phyloP scores from a whole-genome alignment of 2,888 invertebrate genomes.

The Cheilosia vernalis region DNA sequence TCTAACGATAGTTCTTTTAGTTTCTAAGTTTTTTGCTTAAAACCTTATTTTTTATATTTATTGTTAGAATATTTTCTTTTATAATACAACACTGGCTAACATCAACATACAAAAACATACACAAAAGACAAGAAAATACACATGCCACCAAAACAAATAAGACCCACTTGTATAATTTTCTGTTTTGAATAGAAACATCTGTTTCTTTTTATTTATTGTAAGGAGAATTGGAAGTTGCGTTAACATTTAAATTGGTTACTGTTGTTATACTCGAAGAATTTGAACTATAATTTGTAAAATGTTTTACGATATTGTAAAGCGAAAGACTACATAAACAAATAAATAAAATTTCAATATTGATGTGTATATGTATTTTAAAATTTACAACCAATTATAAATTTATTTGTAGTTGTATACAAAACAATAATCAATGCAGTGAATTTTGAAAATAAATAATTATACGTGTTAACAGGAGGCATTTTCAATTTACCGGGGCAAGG shows the following conservation, averaged over 20 bases:
- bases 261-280: constrained; percentile 42
- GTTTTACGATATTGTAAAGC: constrained; percentile 42
- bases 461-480: constrained; percentile 31
- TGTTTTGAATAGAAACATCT: constrained; percentile 6
- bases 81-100: constrained; percentile 32
- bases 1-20: constrained; percentile 58
- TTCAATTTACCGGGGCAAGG: neutral
- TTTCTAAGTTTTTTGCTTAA: constrained; percentile 53
- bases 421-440: constrained; percentile 56
- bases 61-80: constrained; percentile 25
- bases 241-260: constrained; percentile 21
- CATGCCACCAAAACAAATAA: constrained; percentile 11
- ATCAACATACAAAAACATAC: constrained; percentile 28
- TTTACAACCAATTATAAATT: constrained; percentile 25
- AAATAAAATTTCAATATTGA: constrained; percentile 24
- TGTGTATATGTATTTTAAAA: constrained; percentile 24
- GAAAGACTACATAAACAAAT: constrained; percentile 55
- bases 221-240: neutral
- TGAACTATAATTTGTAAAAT: constrained; percentile 36
- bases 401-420: constrained; percentile 43
- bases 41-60: constrained; percentile 45
- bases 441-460: constrained; percentile 55
- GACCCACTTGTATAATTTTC: neutral
- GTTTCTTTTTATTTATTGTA: constrained; percentile 12
- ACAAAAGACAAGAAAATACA: constrained; percentile 48